Base-by-base conservation (phyloP, 2,888 invertebrate species). In the Digitonthophagus gazella region DNA sequence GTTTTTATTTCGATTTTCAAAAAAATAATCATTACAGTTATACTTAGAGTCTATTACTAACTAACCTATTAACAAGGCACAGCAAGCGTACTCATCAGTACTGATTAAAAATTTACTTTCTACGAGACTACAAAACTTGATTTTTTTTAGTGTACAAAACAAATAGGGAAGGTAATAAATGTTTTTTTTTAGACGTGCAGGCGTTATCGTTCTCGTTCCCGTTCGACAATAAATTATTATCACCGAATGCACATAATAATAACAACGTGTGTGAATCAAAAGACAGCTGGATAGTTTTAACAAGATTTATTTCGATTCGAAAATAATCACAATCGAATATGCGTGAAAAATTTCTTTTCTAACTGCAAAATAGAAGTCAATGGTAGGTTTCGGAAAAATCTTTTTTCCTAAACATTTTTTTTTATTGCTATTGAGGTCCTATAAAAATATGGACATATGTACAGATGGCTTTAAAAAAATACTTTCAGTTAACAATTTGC, bases 71-170 rank as follows among this genome's bases (percentile, higher is more conserved):
- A 74, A 76, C 80, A 82, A 82, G 82, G 82, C 82, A 82, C 82
- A 82, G 81, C 80, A 82, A 82, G 82, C 80, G 82, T 82, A 82
- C 82, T 81, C 79, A 78, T 44, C 76, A 77, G 81, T 81, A 82
- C 81, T 76, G 77, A 78, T 80, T 80, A 79, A 76, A 75, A 76
- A 74, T 73, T n/a, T 61, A 44, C 28, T 44, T 44, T 8, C 28
- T 44, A 44, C 6, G 28, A n/a, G 18, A 61, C 61, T 19, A 61
- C 61, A n/a, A 15, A 61, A 61, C 3, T 61, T 61, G 61, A 18
- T 61, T n/a, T n/a, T n/a, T n/a, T n/a, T 20, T n/a, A 20, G 18
- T 61, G 20, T 19, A 61, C 61, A 61, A 61, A 61, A 61, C n/a
- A 6, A 57, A n/a, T 16, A 61, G 5, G 61, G 18, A 19, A 19